phyloP scores from a whole-genome alignment of 2,888 invertebrate genomes.

The Orgyia antiqua region DNA sequence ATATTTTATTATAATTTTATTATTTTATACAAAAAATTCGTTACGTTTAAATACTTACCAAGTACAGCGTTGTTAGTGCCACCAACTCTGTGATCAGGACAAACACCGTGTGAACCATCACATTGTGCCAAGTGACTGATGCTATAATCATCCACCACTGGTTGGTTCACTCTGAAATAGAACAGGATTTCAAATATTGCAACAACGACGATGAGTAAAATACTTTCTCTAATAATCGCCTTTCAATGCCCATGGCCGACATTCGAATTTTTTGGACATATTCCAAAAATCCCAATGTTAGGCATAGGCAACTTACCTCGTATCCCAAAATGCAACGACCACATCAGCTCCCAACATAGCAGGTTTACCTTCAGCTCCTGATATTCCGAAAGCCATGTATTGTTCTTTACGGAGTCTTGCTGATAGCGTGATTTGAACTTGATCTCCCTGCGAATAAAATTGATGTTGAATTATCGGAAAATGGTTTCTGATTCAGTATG shows the following conservation, averaged over 20 bases:
- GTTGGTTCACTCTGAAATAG: slow-evolving; percentile 63
- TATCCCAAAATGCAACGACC: slow-evolving; percentile 85
- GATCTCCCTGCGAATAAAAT: slow-evolving; percentile 52
- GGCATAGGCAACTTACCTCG: slow-evolving; percentile 37
- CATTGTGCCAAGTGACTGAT: slow-evolving; percentile 90
- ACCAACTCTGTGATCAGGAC: slow-evolving; percentile 89
- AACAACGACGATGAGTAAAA: too few species aligned
- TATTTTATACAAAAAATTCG: too few species aligned
- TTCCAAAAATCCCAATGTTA: too few species aligned
- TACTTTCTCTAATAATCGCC: too few species aligned
- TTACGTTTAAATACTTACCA: too few species aligned
- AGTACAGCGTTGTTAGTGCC: slow-evolving; percentile 87
- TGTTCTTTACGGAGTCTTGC: slow-evolving; percentile 89
- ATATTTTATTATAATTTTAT: too few species aligned
- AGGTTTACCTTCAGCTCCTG: slow-evolving; percentile 84
- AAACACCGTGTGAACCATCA: slow-evolving; percentile 89
- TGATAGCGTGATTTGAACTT: slow-evolving; percentile 86
- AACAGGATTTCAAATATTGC: too few species aligned
- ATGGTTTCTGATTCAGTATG: background rate
- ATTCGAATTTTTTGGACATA: too few species aligned
- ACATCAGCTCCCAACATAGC: slow-evolving; percentile 92
- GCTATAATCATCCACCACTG: slow-evolving; percentile 90
- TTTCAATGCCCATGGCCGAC: too few species aligned
- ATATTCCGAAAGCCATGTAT: slow-evolving; percentile 92
- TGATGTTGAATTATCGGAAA: background rate